Evolutionary conservation across 2,888 invertebrate species (phyloP), one percentile per base, ranked within the genome.

Genomic region (Caenorhabditis sulstoni): DNA sequence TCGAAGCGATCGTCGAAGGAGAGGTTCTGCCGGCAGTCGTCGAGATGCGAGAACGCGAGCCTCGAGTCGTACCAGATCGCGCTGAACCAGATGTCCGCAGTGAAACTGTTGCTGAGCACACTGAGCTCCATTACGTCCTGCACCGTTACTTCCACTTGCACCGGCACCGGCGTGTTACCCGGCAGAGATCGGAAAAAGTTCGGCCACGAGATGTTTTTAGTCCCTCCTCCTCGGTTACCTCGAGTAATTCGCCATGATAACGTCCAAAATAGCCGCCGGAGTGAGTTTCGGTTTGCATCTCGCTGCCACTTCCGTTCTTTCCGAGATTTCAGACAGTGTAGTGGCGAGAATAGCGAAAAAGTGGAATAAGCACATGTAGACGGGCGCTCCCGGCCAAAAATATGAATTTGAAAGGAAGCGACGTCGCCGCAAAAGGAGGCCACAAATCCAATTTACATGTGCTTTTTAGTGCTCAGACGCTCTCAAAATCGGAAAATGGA

Each of bases 61-160:
- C 89, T 75, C 1, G 79, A 79, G 68, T 89, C 89, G 61, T 87
- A 85, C 89, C 89, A 89, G 41, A 89, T 87, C 3, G 87, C 77
- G 55, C 87, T 87, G 68, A 89, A 89, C 89, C 89, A 89, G n/a
- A 89, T 82, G 65, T 89, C 89, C 0, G 87, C 88, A 9, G 88
- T 87, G 66, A 89, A 87, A 49, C 84, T 84, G 77, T 89, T 89
- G 59, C 82, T 83, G 16, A 89, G 68, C 12, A 89, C 89, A n/a
- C 86, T 87, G 7, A 89, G 80, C 65, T 89, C 87, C 70, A 82
- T 82, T 8, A 89, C 86, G 73, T 89, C 89, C 67, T 89, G 89
- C 0, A 89, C 81, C 0, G 89, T 89, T 0, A 87, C 87, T 76
- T 89, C 88, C 12, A 89, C 88, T 57, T 85, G 79, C 2, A 87